A percentile compares a stretch with the other conserved stretches of the same genome.
These are phyloP conservation scores for Leptoteleia sp. DNA, from an alignment of 1,140 invertebrate genomes.

Conservation along the genomic window DNA sequence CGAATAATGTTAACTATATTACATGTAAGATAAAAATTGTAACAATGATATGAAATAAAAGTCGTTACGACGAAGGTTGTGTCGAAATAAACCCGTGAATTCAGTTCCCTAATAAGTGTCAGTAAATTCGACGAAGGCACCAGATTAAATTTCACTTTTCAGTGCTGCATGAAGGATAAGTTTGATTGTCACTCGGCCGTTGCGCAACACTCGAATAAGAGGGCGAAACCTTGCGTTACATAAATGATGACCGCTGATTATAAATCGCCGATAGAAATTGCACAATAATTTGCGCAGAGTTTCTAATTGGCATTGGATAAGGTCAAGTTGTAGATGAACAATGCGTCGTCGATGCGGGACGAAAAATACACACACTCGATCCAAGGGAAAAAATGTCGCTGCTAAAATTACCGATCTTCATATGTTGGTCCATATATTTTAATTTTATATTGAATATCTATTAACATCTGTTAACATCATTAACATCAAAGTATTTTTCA, in stretches of 20 bases:
- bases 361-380: no score
- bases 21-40: no score
- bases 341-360: constrained; percentile 3
- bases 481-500: no score
- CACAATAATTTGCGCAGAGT: constrained; percentile 27
- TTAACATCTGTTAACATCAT: no score
- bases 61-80: no score
- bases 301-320: constrained; percentile 33
- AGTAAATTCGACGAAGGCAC: constrained; percentile 6
- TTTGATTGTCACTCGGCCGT: constrained; percentile 32
- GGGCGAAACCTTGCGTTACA: no score
- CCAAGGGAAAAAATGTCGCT: no score
- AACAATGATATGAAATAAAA: no score
- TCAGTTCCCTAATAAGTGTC: neutral
- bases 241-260: constrained; percentile 34
- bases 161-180: constrained; percentile 19
- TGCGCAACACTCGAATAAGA: constrained; percentile 26
- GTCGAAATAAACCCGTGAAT: neutral
- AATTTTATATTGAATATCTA: no score
- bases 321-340: constrained; percentile 46
- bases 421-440: no score
- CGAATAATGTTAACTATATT: no score
- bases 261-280: constrained; percentile 39
- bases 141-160: constrained; percentile 46
- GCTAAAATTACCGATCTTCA: no score